phyloP scores from a whole-genome alignment of 2,888 invertebrate species.

The Baronia brevicornis region DNA sequence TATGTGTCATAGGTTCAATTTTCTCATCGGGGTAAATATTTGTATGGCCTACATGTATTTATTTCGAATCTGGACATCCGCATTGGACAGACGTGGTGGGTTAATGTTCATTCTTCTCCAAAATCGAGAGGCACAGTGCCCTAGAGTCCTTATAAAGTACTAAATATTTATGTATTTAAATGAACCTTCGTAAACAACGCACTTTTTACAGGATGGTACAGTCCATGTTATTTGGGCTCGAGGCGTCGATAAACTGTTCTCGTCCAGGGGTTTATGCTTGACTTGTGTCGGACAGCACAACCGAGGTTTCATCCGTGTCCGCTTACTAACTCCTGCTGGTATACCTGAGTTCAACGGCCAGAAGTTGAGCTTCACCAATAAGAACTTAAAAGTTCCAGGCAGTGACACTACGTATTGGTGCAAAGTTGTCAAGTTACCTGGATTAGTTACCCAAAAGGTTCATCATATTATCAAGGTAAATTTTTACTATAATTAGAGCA shows the following conservation, averaged over 20 bases:
- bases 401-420: constrained; percentile 99
- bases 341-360: constrained; percentile 62
- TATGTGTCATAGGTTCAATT: no score
- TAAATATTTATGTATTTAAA: no score
- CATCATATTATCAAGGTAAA: constrained; percentile 87
- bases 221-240: constrained; percentile 91
- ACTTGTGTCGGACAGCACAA: constrained; percentile 66
- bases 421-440: constrained; percentile 86
- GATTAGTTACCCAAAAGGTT: constrained; percentile 75
- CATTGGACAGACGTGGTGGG: no score
- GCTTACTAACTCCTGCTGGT: constrained; percentile 71
- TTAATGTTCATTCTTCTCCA: no score
- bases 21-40: no score
- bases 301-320: constrained; percentile 86
- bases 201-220: constrained; percentile 86
- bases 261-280: constrained; percentile 79
- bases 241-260: constrained; percentile 83
- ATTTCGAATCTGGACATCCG: no score
- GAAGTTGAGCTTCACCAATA: constrained; percentile 76
- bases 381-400: constrained; percentile 83
- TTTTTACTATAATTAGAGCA: no score
- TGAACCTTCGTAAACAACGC: no score
- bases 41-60: no score
- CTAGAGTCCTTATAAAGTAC: no score
- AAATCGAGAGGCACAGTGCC: no score